Percentiles rank a stretch among this genome's conserved stretches.
phyloP scores from a whole-genome alignment of 2,797 vertebrate species.

The Falco biarmicus region DNA sequence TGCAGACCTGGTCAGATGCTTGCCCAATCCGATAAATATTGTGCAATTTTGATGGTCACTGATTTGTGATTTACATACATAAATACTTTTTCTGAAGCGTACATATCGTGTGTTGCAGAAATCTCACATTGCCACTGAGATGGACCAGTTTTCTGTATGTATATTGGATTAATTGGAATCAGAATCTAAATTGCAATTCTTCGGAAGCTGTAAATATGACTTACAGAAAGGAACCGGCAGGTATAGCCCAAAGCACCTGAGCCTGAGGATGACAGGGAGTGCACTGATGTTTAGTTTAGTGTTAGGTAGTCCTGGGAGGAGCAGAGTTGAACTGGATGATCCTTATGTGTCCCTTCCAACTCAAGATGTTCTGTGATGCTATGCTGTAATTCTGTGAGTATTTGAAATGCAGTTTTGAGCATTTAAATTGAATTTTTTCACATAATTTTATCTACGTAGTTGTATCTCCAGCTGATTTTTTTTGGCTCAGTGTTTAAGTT shows the following conservation, averaged over 20 bases:
- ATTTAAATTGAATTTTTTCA: not conserved
- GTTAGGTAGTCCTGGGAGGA: too few relatives aligned
- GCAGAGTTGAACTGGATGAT: too few relatives aligned
- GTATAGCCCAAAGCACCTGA: too few relatives aligned
- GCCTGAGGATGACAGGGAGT: too few relatives aligned
- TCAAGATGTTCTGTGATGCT: too few relatives aligned
- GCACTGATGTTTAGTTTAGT: too few relatives aligned
- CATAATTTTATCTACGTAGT: not conserved
- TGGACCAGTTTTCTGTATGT: not conserved
- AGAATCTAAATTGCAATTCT: not conserved
- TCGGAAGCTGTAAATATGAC: not conserved
- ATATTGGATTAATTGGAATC: not conserved
- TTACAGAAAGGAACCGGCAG: not conserved
- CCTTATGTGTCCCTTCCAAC: too few relatives aligned
- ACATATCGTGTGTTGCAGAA: not conserved
- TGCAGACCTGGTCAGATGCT: not conserved
- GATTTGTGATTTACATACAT: not conserved
- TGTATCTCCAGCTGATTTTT: not conserved
- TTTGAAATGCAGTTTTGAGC: not conserved
- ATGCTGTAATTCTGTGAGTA: not conserved
- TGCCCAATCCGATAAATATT: not conserved
- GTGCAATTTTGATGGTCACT: not conserved
- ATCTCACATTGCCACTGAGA: not conserved
- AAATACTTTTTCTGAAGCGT: not conserved
- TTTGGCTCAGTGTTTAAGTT: not conserved